phyloP scores from a whole-genome alignment of 2,888 invertebrate species.

The Boloria selene region DNA sequence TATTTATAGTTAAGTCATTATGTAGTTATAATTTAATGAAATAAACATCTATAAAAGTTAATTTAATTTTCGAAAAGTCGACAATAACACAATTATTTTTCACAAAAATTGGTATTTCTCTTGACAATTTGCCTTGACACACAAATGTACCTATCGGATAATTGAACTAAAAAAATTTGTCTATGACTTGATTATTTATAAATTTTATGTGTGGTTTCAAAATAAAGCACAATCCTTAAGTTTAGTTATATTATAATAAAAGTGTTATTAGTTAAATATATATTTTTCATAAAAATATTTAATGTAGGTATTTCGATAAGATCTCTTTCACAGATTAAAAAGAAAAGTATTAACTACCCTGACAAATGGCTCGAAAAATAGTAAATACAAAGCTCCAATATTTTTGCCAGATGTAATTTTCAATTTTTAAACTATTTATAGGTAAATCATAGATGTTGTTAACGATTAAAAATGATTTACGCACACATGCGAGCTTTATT shows the following conservation, averaged over 20 bases:
- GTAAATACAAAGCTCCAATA: no score
- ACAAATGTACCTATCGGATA: slow-evolving; percentile 39
- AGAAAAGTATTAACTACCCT: no score
- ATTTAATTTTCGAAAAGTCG: neutral
- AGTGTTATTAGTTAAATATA: neutral
- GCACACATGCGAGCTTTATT: no score
- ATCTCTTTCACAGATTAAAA: no score
- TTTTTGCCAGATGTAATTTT: no score
- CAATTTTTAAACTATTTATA: no score
- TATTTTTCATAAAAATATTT: neutral
- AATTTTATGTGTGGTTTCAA: neutral
- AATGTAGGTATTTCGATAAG: neutral
- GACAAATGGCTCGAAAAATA: no score
- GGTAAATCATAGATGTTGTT: no score
- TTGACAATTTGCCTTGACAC: slow-evolving; percentile 63
- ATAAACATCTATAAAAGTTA: slow-evolving; percentile 4
- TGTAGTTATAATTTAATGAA: neutral
- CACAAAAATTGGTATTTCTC: slow-evolving; percentile 23
- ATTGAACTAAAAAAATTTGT: neutral
- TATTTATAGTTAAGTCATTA: slow-evolving; percentile 5
- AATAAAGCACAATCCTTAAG: neutral
- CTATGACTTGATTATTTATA: neutral
- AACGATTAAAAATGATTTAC: no score
- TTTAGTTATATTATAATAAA: no score
- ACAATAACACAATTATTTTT: slow-evolving; percentile 20